Base-by-base conservation (phyloP, 2,888 invertebrate genomes). In the Amitus sp. region DNA sequence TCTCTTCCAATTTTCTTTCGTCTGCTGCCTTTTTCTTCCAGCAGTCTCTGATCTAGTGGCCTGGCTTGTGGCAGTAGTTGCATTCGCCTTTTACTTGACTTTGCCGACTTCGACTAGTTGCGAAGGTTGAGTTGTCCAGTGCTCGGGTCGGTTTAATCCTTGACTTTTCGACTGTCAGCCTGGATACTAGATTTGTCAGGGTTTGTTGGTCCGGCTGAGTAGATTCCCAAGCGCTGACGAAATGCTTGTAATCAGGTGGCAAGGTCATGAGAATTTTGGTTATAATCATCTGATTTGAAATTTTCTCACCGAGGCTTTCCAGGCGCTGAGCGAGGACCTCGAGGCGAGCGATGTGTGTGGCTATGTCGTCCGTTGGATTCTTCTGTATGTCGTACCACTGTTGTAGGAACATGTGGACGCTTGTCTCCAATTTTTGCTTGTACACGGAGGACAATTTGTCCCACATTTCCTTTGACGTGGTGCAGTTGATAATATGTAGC, bases 381-480 rank as follows among this genome's bases (percentile, higher is more conserved):
- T 55, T 60, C 13, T 28, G 23, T 0, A 59, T 18, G 0, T 27
- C 33, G 33, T 65, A 71, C 66, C 70, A 66, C 1, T 65, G 10
- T 46, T 69, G 66, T 28, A 67, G 66, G 1, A 69, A 43, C 7
- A 68, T 27, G 19, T 70, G 68, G 17, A 68, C 66, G 3, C 68
- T 69, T 0, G 69, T 50, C 23, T 72, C 72, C 2, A 58, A 66
- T 47, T 71, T 72, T 23, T 69, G 72, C 52, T 75, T 73, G 39
- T 67, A 75, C 0, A 75, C 61, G 4, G 47, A 48, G 1, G 62
- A 49, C 3, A 76, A 56, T 58, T 70, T 73, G 0, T 48, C 49
- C 73, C 74, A 76, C 73, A 76, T 76, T 12, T 68, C 65, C 15
- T 65, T 50, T 4, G 73, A 50, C 3, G 57, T 62, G 4, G 53